Base-by-base conservation (phyloP, 1,140 invertebrate genomes). In the Drosophila azteca region DNA sequence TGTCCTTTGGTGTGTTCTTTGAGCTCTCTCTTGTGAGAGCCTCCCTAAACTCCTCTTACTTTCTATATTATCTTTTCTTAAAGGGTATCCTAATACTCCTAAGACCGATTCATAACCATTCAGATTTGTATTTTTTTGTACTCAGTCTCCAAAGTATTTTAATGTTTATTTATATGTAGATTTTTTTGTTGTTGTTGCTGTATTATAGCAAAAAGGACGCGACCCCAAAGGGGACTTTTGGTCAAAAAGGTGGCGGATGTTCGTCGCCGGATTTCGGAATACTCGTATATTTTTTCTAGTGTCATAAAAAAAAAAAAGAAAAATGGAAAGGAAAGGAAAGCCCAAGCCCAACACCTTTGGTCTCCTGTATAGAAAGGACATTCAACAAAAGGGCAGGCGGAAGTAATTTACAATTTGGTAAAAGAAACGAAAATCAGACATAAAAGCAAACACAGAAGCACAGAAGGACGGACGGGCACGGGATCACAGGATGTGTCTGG, bases 141-240 rank as follows among this genome's bases (percentile, higher is more conserved):
- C 31, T 58, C 26, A 46, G 26, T 53, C 53, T 54, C 49, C 49
- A 46, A 84, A 68, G 79, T 82, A 82, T 79, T 79, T 87, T 82
- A 79, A 79, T 88, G 76, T 88, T 88, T 87, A 87, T 88, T 87
- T 87, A 87, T 87, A 83, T 87, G 79, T 88, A 87, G 75, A 88
- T 88, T 88, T 82, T 70, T 66, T 39, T 39, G n/a, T n/a, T n/a
- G n/a, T 20, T 20, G 35, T 11, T 39, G 11, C 57, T 72, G 68
- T 31, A 44, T 66, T 73, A 65, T 63, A 63, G 66, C 69, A 74
- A 79, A 84, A 72, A 55, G 67, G 58, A 73, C 63, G 59, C 65
- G 48, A 46, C 59, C 60, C 67, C 59, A 51, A 82, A 63, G 79
- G 69, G 68, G 9, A 39, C 11, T 39, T 39, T 62, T 52, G 35